phyloP scores from a whole-genome alignment of 2,888 invertebrate species.

The Argyra leucocephala region DNA sequence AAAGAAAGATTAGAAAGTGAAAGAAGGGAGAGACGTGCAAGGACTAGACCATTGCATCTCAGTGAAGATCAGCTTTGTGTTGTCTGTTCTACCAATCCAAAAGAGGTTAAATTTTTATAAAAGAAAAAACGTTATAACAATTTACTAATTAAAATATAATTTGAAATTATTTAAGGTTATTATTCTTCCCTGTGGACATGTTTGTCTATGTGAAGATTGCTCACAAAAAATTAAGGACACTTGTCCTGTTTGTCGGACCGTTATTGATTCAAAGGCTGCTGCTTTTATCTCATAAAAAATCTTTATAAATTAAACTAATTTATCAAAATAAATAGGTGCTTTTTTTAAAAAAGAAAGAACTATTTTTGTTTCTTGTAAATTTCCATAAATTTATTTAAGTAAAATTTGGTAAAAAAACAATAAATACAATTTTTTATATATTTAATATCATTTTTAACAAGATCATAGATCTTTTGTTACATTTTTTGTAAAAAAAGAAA shows the following conservation, averaged over 20 bases:
- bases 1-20: constrained; percentile 56
- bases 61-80: constrained; percentile 64
- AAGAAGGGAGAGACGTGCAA: constrained; percentile 56
- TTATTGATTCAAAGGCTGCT: constrained; percentile 59
- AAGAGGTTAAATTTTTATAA: constrained; percentile 51
- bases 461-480: too few species aligned
- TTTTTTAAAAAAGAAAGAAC: not conserved
- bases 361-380: not conserved
- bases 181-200: constrained; percentile 79
- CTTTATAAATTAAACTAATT: not conserved
- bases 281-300: constrained; percentile 66
- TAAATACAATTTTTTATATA: too few species aligned
- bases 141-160: not conserved
- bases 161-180: constrained; percentile 53
- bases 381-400: too few species aligned
- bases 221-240: constrained; percentile 56
- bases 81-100: constrained; percentile 75
- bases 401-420: too few species aligned
- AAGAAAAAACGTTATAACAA: not conserved
- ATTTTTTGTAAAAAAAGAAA: not conserved
- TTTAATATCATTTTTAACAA: too few species aligned
- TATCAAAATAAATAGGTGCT: not conserved
- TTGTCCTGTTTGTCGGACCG: constrained; percentile 73
- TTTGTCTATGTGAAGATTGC: constrained; percentile 82
- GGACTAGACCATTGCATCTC: constrained; percentile 51